Percentiles rank a stretch among this genome's conserved stretches.
Conservation (phyloP, 2,888 invertebrate species). For the Hydrotaea cyrtoneurina region DNA sequence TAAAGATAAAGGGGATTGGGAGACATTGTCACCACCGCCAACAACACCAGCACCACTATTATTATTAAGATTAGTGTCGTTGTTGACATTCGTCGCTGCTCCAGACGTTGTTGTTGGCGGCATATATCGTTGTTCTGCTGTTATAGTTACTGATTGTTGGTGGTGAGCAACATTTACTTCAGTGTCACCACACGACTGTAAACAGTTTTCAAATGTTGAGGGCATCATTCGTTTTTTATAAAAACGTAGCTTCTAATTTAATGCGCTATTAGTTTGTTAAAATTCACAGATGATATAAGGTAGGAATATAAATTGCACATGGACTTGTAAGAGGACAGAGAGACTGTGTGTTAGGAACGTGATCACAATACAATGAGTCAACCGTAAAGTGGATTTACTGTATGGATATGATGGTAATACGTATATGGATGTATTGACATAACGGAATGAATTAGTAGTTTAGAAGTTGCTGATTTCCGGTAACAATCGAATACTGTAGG, state of each 20-base stretch:
- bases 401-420: not conserved
- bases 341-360: conserved; percentile 21
- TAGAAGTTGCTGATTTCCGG: too few species aligned
- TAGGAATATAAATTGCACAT: not conserved
- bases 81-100: conserved; percentile 41
- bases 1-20: conserved; percentile 28
- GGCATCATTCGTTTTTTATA: not conserved
- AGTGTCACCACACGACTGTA: conserved; percentile 52
- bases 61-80: not conserved
- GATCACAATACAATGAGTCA: not conserved
- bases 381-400: not conserved
- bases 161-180: conserved; percentile 36
- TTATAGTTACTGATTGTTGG: not conserved
- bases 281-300: conserved; percentile 28
- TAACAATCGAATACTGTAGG: too few species aligned
- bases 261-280: conserved; percentile 4
- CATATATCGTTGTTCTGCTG: conserved; percentile 24
- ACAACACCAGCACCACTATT: not conserved
- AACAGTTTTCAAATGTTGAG: conserved; percentile 46
- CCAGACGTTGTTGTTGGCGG: conserved; percentile 15
- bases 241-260: not conserved
- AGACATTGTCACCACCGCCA: conserved; percentile 1
- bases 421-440: not conserved
- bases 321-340: not conserved
- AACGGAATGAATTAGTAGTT: too few species aligned